Evolutionary conservation across 2,797 vertebrate genomes (phyloP), one percentile per base, ranked within the genome.

Genomic region (Gadopsis bispinosus): DNA sequence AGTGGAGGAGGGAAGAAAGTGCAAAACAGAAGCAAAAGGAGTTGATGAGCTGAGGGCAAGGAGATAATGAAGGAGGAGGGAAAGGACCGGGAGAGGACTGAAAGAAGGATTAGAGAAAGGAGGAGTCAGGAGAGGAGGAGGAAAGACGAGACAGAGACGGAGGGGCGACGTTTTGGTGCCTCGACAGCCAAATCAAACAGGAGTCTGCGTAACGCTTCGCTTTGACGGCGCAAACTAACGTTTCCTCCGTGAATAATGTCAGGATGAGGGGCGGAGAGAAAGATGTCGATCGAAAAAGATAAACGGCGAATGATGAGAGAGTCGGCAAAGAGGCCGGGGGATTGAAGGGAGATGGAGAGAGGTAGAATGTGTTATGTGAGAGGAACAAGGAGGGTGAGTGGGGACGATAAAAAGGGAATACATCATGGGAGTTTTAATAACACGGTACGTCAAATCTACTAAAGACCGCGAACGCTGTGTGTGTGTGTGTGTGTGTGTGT

Each of bases 371-470:
- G 72, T n/a, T n/a, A 79, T 62, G 35, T 47, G 31, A 67, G 45
- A 76, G 9, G 31, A 55, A 45, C 26, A 29, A 9, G 33, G 12
- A 22, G 55, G 55, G 68, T 45, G 56, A 82, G 37, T 7, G 5
- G 29, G 60, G n/a, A 68, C 9, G 59, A 79, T 54, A 63, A 76
- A 80, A 59, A 68, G 39, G 39, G 14, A 73, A 77, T 67, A 73
- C 77, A 85, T 87, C 69, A 69, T 29, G 58, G 60, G 87, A 79
- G 50, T 67, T 90, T 87, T 85, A 87, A 89, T 87, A 84, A 75
- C 79, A 83, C 75, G 50, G 26, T 59, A 78, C 56, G 79, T 81
- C 74, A 79, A 55, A 85, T 68, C 58, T 65, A 43, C 61, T 63
- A 51, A 86, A 65, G 47, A 77, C 79, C 37, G 55, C 26, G 3